Conservation (phyloP, 2,888 invertebrate species). For the Rhogogaster chlorosoma region DNA sequence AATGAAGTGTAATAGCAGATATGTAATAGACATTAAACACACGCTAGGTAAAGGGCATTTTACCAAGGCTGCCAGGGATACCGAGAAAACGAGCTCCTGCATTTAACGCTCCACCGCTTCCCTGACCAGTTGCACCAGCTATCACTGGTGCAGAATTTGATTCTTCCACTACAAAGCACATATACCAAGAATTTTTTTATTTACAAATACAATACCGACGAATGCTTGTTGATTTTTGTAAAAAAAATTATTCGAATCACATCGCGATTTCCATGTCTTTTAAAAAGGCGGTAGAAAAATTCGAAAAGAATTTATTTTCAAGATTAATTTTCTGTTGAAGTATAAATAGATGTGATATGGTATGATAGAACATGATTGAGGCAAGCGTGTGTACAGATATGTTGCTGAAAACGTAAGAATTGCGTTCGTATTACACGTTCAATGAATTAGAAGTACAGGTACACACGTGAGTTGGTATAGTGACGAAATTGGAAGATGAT, state of each 20-base stretch:
- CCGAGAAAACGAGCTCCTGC: slow-evolving; percentile 83
- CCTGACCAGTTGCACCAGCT: slow-evolving; percentile 67
- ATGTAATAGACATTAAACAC: background rate
- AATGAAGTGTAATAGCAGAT: background rate
- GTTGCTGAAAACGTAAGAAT: background rate
- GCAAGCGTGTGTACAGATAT: background rate
- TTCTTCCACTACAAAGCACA: slow-evolving; percentile 74
- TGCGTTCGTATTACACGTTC: background rate
- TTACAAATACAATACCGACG: background rate
- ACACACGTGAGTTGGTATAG: background rate
- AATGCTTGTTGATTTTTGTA: background rate
- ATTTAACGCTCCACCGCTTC: slow-evolving; percentile 67
- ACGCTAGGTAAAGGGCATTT: slow-evolving; percentile 63
- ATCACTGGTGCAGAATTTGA: slow-evolving; percentile 75
- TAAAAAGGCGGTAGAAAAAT: background rate
- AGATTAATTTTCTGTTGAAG: background rate
- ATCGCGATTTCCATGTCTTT: background rate
- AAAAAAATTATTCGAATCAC: background rate
- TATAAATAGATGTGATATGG: background rate
- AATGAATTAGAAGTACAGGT: background rate
- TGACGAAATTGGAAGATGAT: background rate
- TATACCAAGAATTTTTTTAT: slow-evolving; percentile 6
- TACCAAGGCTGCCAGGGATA: slow-evolving; percentile 80
- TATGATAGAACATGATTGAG: background rate
- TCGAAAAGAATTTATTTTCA: background rate